Evolutionary conservation across 2,888 invertebrate genomes (phyloP).

Genomic region (Teleiodes luculella): DNA sequence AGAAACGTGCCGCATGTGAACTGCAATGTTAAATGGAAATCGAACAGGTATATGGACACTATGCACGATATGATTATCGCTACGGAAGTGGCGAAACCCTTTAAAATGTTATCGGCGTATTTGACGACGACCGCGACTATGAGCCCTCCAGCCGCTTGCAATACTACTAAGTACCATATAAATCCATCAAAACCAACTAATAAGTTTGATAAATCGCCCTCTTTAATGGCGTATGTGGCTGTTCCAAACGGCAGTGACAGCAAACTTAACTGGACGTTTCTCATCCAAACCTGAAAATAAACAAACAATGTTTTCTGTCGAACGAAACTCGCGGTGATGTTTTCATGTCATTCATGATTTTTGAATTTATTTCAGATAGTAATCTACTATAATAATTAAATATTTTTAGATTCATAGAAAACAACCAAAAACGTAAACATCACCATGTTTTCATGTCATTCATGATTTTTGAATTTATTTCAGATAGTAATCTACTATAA

Average conservation of each 20-base stretch:
- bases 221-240: conserved; percentile 86
- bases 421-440: too few relatives aligned
- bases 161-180: conserved; percentile 90
- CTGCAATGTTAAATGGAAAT: conserved; percentile 91
- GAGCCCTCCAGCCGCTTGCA: conserved; percentile 97
- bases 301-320: too few relatives aligned
- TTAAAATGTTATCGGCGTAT: conserved; percentile 99
- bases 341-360: too few relatives aligned
- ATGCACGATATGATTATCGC: conserved; percentile 97
- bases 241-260: conserved; percentile 94
- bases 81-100: conserved; percentile 98
- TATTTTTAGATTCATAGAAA: too few relatives aligned
- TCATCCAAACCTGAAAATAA: conserved; percentile 88
- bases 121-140: conserved; percentile 99
- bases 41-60: conserved; percentile 94
- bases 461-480: too few relatives aligned
- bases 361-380: too few relatives aligned
- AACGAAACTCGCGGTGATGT: too few relatives aligned
- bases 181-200: conserved; percentile 87
- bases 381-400: too few relatives aligned
- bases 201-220: conserved; percentile 84
- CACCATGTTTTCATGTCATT: too few relatives aligned
- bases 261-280: conserved; percentile 97
- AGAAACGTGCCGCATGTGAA: conserved; percentile 91
- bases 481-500: too few relatives aligned